Evolutionary conservation across 2,113 vertebrate genomes (phyloP), one percentile per base, ranked within the genome.

Genomic region (Oreotragus oreotragus): DNA sequence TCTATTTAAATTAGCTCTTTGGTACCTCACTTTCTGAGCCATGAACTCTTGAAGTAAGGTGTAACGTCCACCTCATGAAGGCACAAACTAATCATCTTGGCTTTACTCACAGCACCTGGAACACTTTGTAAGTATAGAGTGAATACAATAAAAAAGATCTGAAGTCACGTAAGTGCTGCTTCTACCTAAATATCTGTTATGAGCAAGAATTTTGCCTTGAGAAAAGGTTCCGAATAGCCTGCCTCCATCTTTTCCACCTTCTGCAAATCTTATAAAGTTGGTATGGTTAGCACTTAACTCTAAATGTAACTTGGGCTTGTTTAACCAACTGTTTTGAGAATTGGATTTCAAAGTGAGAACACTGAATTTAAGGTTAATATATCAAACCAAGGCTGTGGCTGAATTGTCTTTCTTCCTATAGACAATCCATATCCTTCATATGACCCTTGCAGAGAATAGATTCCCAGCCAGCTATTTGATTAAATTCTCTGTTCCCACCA

Each of bases 401-500:
- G 8, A 91, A 57, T 84, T 45, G 0, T 70, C 39, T 96, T 94
- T 95, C 39, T 96, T 94, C 33, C 43, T 62, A 86, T 17, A 80
- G 83, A 86, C 81, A 95, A 89, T 91, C 79, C 25, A 79, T 77
- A 93, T 76, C 7, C 13, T 94, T 94, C 51, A 76, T 28, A 55
- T 4, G 55, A 94, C 84, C 62, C 62, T 94, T 55, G 27, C 47
- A 92, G 92, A 94, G 76, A 97, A 92, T 47, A 5, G 80, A 80
- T 86, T 81, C 27, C 43, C 30, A 87, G 94, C 39, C 92, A 95
- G 64, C n/a, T 92, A 84, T 91, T 57, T 94, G 88, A 93, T 97
- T 96, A 97, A 95, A 93, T 96, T n/a, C 55, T 97, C 81, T 96
- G 39, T 91, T 94, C 70, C 53, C 43, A 91, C 70, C 79, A 97